Evolutionary conservation across 1,140 invertebrate genomes (phyloP).

Genomic region (Caligus rogercresseyi): DNA sequence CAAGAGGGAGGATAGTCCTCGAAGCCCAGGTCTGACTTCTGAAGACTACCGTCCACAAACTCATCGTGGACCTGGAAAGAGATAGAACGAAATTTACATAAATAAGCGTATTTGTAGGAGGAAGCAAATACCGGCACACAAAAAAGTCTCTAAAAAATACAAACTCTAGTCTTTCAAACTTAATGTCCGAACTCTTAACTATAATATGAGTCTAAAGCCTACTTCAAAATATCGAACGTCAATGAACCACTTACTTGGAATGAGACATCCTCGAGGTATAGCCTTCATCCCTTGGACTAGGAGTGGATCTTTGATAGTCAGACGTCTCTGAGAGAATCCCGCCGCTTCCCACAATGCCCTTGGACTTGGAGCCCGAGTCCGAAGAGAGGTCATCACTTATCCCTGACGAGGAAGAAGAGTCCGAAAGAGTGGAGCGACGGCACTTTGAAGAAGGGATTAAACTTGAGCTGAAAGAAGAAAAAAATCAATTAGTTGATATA

Average conservation of each 20-base stretch:
- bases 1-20: neutral
- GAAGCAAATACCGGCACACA: too few species aligned
- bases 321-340: neutral
- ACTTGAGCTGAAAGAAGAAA: neutral
- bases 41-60: neutral
- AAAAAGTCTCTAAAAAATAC: too few species aligned
- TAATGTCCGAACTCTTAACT: too few species aligned
- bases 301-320: constrained; percentile 3
- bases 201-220: too few species aligned
- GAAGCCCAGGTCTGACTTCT: neutral
- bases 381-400: neutral
- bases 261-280: neutral
- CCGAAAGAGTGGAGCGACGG: neutral
- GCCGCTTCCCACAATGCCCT: too few species aligned
- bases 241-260: neutral
- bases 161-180: too few species aligned
- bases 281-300: neutral
- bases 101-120: neutral
- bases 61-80: neutral
- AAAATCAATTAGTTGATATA: neutral
- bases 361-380: neutral
- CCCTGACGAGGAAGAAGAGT: neutral
- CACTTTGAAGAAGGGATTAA: neutral
- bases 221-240: too few species aligned
- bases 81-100: neutral